These are phyloP conservation scores for Eupeodes luniger DNA, from an alignment of 2,888 invertebrate species.

Conservation along the genomic window DNA sequence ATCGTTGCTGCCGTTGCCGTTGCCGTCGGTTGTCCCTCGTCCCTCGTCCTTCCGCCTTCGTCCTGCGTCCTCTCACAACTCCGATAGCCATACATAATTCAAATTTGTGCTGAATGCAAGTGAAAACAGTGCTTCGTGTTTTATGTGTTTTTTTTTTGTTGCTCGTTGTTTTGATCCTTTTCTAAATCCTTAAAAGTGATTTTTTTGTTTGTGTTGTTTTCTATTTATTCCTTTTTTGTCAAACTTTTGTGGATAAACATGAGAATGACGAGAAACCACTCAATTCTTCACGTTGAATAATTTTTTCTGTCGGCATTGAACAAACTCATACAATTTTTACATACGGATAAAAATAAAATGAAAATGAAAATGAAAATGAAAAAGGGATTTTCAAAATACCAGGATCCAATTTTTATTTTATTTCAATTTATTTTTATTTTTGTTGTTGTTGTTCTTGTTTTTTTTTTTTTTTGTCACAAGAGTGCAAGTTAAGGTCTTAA, in stretches of 20 bases:
- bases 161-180: constrained; percentile 17
- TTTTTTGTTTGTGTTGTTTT: background rate
- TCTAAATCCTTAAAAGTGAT: constrained; percentile 33
- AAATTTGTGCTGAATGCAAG: constrained; percentile 67
- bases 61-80: background rate
- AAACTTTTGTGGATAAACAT: constrained; percentile 28
- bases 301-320: constrained; percentile 1
- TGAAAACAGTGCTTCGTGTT: constrained; percentile 42
- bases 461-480: too few species aligned
- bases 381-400: background rate
- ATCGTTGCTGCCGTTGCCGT: background rate
- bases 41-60: too few species aligned
- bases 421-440: background rate
- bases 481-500: background rate
- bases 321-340: constrained; percentile 2
- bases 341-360: constrained; percentile 4
- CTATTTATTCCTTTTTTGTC: background rate
- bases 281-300: constrained; percentile 28
- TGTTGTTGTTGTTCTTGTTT: too few species aligned
- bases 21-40: too few species aligned
- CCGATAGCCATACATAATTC: constrained; percentile 62
- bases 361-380: too few species aligned
- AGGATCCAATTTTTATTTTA: background rate
- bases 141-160: constrained; percentile 21
- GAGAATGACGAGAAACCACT: constrained; percentile 33